phyloP scores from a whole-genome alignment of 1,140 invertebrate species.

The Papilio polyxenes region DNA sequence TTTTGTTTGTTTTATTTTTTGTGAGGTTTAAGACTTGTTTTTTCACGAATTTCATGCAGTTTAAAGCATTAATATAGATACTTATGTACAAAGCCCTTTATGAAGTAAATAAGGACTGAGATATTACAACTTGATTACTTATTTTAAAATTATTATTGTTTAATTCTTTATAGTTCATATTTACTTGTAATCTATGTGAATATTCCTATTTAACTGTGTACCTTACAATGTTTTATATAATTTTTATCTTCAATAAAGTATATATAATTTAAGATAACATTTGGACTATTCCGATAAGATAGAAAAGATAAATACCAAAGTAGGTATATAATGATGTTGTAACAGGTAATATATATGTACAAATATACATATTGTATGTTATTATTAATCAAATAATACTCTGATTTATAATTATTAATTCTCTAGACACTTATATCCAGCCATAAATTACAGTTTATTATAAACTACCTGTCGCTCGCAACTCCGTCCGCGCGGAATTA shows the following conservation, averaged over 20 bases:
- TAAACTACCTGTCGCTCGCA: too few relatives aligned
- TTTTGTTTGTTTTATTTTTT: not conserved
- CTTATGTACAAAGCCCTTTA: too few relatives aligned
- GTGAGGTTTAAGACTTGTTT: not conserved
- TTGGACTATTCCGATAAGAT: conserved; percentile 15
- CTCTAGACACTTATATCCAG: too few relatives aligned
- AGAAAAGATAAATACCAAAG: not conserved
- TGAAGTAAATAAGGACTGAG: too few relatives aligned
- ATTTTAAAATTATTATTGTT: too few relatives aligned
- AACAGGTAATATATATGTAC: conserved; percentile 8
- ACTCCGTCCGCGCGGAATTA: too few relatives aligned
- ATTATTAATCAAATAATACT: not conserved
- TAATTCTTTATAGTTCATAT: not conserved
- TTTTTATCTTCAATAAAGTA: conserved; percentile 22
- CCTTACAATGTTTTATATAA: not conserved
- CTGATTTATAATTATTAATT: too few relatives aligned
- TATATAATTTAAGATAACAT: conserved; percentile 4
- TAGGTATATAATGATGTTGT: not conserved
- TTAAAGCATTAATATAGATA: not conserved
- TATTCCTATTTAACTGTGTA: not conserved
- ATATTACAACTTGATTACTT: too few relatives aligned
- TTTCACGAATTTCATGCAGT: not conserved
- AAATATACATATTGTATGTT: not conserved
- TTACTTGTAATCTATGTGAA: not conserved
- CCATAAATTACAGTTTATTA: too few relatives aligned